These are phyloP conservation scores for Yasuhikotakia modesta DNA, from an alignment of 2,797 vertebrate species.

Conservation along the genomic window DNA sequence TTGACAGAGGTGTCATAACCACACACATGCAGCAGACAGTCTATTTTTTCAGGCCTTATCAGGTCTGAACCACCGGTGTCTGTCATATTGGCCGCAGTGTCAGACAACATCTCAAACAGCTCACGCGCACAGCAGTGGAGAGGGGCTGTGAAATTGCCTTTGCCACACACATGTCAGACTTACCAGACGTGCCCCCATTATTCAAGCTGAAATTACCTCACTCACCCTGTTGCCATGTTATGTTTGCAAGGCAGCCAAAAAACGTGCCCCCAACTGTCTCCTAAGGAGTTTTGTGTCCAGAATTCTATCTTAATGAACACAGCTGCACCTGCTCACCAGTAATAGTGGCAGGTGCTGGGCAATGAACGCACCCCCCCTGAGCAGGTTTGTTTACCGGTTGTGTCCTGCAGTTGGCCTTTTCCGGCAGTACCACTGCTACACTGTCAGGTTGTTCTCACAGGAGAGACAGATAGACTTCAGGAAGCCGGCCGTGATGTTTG, in stretches of 20 bases:
- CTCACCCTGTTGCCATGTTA: slow-evolving; percentile 73
- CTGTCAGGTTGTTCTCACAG: slow-evolving; percentile 62
- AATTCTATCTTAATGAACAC: slow-evolving; percentile 74
- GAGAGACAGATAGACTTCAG: slow-evolving; percentile 27
- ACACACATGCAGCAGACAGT: neutral
- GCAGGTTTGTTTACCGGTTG: slow-evolving; percentile 75
- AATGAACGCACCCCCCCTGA: slow-evolving; percentile 61
- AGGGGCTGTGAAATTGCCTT: slow-evolving; percentile 65
- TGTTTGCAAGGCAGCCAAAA: slow-evolving; percentile 71
- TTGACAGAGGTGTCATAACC: neutral
- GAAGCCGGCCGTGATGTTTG: too few species aligned
- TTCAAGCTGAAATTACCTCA: slow-evolving; percentile 78
- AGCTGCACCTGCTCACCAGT: slow-evolving; percentile 68
- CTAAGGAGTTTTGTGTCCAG: slow-evolving; percentile 75
- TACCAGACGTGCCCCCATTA: slow-evolving; percentile 74
- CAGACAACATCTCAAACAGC: slow-evolving; percentile 59
- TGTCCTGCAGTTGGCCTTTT: slow-evolving; percentile 55
- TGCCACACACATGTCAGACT: slow-evolving; percentile 73
- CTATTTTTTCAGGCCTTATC: slow-evolving; percentile 44
- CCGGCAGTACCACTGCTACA: slow-evolving; percentile 59
- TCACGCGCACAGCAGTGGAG: slow-evolving; percentile 64
- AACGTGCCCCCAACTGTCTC: slow-evolving; percentile 74
- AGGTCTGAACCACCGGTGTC: slow-evolving; percentile 32
- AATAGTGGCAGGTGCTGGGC: slow-evolving; percentile 51
- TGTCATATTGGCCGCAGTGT: slow-evolving; percentile 44